Conservation (phyloP, 1,140 invertebrate genomes). For the Saccostrea echinata region DNA sequence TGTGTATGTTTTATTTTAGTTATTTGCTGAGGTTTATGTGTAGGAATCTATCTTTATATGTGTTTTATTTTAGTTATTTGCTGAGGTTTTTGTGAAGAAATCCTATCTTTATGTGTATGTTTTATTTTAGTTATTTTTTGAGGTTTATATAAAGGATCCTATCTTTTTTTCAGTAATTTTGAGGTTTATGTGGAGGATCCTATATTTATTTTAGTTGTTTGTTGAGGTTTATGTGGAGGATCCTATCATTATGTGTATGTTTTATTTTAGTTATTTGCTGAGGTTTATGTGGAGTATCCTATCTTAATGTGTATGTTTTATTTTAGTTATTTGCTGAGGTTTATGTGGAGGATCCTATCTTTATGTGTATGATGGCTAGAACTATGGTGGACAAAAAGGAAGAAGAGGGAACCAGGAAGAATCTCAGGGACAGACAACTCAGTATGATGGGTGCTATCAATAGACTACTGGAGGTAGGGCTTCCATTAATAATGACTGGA, state of each 20-base stretch:
- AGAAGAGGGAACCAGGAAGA: conserved; percentile 63
- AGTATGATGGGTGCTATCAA: conserved; percentile 67
- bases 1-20: conserved; percentile 74
- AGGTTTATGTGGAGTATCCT: no score
- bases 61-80: conserved; percentile 74
- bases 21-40: conserved; percentile 66
- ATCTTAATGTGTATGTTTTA: conserved; percentile 69
- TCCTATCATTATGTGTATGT: conserved; percentile 74
- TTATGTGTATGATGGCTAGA: conserved; percentile 75
- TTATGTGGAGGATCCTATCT: conserved; percentile 77
- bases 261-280: conserved; percentile 74
- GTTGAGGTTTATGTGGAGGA: no score
- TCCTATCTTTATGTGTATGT: conserved; percentile 75
- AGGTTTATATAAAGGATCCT: conserved; percentile 77
- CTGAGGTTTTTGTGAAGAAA: no score
- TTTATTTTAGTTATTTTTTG: no score
- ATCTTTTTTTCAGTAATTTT: no score
- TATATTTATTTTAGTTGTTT: conserved; percentile 76
- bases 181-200: no score
- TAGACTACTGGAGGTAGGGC: conserved; percentile 71
- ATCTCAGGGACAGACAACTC: conserved; percentile 73
- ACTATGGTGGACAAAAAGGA: conserved; percentile 64
- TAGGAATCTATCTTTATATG: conserved; percentile 61
- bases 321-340: conserved; percentile 76
- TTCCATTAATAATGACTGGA: neutral